Base-by-base conservation (phyloP, 2,797 vertebrate genomes). In the Poeciliopsis turneri region DNA sequence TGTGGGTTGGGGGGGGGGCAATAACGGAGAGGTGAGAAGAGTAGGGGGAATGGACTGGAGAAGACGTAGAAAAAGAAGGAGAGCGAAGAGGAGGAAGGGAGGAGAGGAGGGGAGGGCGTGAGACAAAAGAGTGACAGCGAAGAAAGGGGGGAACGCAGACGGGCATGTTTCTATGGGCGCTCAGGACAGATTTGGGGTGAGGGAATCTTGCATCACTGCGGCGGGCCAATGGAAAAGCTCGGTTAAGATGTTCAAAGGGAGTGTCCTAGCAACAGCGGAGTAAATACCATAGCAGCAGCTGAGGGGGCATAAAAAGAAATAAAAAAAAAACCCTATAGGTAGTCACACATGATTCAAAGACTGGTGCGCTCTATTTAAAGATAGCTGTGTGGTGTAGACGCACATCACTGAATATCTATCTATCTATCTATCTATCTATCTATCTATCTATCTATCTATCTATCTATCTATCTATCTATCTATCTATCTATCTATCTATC, bases 261-360 rank as follows among this genome's bases (percentile, higher is more conserved):
- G 96, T 96, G 95, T 96, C 96, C 95, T 96, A 96, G 96, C 96
- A 96, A 96, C 96, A 96, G 95, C 87, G 74, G 89, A 94, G 93
- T 95, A 95, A 95, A 96, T 95, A 95, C 93, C 93, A 92, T 86
- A 92, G 94, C 89, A 91, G 91, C 87, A 82, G 86, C 89, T 82
- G 75, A 80, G 57, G 28, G 28, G 57, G 57, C 25, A 53, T 81
- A 84, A 81, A 82, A 70, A n/a, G 16, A 33, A 33, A 33, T 83
- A 80, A 82, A 41, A 81, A 28, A 82, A 89, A 75, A 85, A 81
- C 33, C 39, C 86, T 77, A 57, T 39, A 74, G 61, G 76, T 47
- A 78, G 76, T 69, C 55, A 57, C 77, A 68, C 46, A 77, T 84
- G 12, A 90, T 91, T 80, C 84, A 90, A 39, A 81, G 18, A 82